phyloP scores from a whole-genome alignment of 1,140 invertebrate genomes.

The Liolophura sinensis region DNA sequence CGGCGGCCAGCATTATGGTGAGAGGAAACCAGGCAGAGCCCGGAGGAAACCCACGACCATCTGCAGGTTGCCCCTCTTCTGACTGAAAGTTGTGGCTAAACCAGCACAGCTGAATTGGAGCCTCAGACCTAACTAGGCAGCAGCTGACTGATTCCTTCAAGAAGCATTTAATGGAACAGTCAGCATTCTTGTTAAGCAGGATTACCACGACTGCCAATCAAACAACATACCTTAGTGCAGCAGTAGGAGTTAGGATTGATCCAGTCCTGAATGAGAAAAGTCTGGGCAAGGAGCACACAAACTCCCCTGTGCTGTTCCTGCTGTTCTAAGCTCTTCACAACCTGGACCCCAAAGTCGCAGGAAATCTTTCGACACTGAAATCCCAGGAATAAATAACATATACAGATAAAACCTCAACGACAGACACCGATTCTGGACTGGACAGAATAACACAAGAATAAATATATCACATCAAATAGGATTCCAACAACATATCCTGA shows the following conservation, averaged over 20 bases:
- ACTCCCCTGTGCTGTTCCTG: conserved; percentile 29
- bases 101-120: too few species aligned
- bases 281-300: conserved; percentile 39
- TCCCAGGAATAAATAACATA: neutral
- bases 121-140: too few species aligned
- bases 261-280: conserved; percentile 45
- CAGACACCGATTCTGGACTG: neutral
- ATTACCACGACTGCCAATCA: too few species aligned
- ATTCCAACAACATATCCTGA: neutral
- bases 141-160: too few species aligned
- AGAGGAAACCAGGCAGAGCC: too few species aligned
- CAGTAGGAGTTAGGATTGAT: conserved; percentile 31
- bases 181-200: too few species aligned
- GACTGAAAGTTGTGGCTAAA: too few species aligned
- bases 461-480: neutral
- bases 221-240: conserved; percentile 33
- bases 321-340: conserved; percentile 35
- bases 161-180: too few species aligned
- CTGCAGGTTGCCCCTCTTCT: too few species aligned
- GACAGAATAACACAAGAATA: neutral
- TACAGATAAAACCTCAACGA: too few species aligned
- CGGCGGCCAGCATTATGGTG: too few species aligned
- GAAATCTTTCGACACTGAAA: conserved; percentile 38
- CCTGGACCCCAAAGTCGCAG: conserved; percentile 27
- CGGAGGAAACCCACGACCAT: too few species aligned